Evolutionary conservation across 2,888 invertebrate species (phyloP).

Genomic region (Flabesymbios commensalis): DNA sequence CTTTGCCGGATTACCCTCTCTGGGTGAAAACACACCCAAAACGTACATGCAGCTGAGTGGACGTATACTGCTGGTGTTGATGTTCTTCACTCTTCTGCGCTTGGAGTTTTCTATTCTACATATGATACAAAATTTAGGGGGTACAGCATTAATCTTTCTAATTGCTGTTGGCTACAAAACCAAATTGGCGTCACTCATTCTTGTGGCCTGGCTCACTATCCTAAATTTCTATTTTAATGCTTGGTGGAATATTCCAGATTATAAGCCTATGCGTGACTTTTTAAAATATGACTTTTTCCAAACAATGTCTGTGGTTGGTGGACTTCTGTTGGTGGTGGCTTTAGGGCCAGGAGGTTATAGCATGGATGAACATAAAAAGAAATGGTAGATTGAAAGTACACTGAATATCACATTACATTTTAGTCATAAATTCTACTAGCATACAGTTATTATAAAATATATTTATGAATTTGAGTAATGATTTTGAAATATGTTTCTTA

Average conservation of each 20-base stretch:
- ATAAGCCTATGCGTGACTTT: conserved; percentile 96
- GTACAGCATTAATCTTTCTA: conserved; percentile 89
- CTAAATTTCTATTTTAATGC: conserved; percentile 98
- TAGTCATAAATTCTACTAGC: too few relatives aligned
- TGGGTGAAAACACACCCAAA: conserved; percentile 82
- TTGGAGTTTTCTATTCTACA: conserved; percentile 85
- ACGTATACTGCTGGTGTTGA: conserved; percentile 92
- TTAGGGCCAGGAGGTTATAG: conserved; percentile 91
- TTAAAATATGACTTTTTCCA: conserved; percentile 99
- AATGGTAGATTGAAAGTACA: too few relatives aligned
- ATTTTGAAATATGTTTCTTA: too few relatives aligned
- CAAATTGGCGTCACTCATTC: conserved; percentile 91
- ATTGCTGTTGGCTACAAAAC: conserved; percentile 98
- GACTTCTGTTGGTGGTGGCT: conserved; percentile 95
- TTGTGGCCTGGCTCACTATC: conserved; percentile 83
- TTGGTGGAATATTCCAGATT: conserved; percentile 95
- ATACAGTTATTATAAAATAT: too few relatives aligned
- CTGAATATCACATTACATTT: too few relatives aligned
- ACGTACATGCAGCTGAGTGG: conserved; percentile 95
- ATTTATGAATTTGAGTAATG: too few relatives aligned
- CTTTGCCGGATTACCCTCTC: conserved; percentile 80
- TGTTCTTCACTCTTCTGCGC: conserved; percentile 95
- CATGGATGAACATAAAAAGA: conserved; percentile 99
- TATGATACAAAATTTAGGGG: conserved; percentile 89
- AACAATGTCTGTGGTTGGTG: conserved; percentile 98